Conservation (phyloP, 1,140 invertebrate genomes). For the Meteorus sp. region DNA sequence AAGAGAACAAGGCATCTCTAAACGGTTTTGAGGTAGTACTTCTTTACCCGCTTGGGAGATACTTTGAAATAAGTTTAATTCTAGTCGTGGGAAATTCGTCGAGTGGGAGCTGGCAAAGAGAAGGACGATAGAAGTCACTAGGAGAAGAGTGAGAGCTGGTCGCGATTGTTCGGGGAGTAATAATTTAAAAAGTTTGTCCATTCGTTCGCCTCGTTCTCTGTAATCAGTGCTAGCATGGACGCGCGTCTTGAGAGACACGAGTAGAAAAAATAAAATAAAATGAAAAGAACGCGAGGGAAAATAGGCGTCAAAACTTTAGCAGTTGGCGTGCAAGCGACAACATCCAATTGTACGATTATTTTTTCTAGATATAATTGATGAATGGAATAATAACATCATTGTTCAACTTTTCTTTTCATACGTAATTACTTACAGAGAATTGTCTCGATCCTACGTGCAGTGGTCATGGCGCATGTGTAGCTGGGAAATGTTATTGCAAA, state of each 20-base stretch:
- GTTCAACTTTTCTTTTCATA: not conserved
- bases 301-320: slow-evolving; percentile 4
- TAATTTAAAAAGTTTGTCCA: slow-evolving; percentile 51
- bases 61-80: slow-evolving; percentile 44
- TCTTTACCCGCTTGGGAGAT: slow-evolving; percentile 19
- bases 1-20: not conserved
- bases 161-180: slow-evolving; percentile 42
- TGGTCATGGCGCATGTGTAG: slow-evolving; percentile 87
- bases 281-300: no score
- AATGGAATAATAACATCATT: not conserved
- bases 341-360: not conserved
- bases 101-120: not conserved
- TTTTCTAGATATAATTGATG: not conserved
- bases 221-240: slow-evolving; percentile 36
- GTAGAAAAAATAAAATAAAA: no score
- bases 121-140: no score
- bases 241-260: not conserved
- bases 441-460: slow-evolving; percentile 87
- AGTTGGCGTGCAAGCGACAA: not conserved
- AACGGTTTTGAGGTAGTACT: not conserved
- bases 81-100: slow-evolving; percentile 6
- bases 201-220: slow-evolving; percentile 40
- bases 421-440: slow-evolving; percentile 65
- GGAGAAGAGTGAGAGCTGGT: no score
- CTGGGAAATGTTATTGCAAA: slow-evolving; percentile 92